Percentiles rank a stretch among this genome's conserved stretches.
Conservation (phyloP, 2,113 vertebrate genomes). For the Pycnonotus jocosus region DNA sequence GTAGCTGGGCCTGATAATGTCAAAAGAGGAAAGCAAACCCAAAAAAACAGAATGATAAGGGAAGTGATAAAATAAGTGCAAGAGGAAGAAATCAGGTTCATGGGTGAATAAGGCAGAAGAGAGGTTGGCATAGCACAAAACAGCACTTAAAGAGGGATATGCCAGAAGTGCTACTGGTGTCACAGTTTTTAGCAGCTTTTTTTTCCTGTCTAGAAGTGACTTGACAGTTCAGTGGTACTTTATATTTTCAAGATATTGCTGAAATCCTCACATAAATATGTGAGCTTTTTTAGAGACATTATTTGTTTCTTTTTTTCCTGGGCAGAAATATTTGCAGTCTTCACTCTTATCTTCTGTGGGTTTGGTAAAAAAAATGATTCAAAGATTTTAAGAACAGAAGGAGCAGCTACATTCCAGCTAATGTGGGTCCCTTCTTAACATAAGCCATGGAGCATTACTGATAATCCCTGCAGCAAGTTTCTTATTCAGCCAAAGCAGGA, state of each 20-base stretch:
- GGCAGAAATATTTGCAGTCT: neutral
- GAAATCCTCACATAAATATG: neutral
- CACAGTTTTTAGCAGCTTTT: neutral
- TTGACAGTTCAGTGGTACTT: neutral
- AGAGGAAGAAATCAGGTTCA: neutral
- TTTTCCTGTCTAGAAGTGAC: neutral
- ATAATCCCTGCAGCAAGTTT: slow-evolving; percentile 5
- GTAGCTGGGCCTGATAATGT: neutral
- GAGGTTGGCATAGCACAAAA: neutral
- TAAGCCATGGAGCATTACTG: neutral
- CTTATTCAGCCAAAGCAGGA: neutral
- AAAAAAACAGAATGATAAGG: neutral
- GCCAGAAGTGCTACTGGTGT: neutral
- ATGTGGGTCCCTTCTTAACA: slow-evolving; percentile 23
- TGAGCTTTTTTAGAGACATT: neutral
- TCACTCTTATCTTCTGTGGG: slow-evolving; percentile 4
- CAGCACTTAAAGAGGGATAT: neutral
- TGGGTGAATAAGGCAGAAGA: neutral
- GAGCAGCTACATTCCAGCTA: neutral
- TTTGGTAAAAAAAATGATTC: slow-evolving; percentile 19
- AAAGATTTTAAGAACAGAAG: slow-evolving; percentile 23
- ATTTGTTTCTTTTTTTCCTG: neutral
- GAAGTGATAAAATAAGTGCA: neutral
- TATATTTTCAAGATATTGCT: neutral
- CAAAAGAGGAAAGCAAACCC: neutral